Conservation (phyloP, 2,113 vertebrate species). For the Pseudopipra pipra region DNA sequence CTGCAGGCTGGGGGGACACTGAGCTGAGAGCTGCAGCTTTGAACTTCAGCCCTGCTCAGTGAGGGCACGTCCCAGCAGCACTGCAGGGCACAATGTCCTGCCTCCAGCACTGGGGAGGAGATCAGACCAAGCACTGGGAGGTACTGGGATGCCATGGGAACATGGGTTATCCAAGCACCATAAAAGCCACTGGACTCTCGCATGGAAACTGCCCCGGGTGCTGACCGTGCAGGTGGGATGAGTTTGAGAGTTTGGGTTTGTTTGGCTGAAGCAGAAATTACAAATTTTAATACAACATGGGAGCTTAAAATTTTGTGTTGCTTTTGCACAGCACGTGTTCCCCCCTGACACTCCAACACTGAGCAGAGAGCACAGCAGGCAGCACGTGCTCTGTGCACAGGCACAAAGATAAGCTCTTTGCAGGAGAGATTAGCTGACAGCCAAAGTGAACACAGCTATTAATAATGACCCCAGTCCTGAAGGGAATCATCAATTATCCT, state of each 20-base stretch:
- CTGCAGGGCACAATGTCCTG: rapidly evolving
- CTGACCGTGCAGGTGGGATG: rapidly evolving
- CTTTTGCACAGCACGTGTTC: not conserved
- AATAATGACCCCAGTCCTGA: not conserved
- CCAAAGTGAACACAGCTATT: not conserved
- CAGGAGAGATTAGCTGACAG: slow-evolving; percentile 18
- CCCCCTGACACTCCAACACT: not conserved
- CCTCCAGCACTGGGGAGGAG: rapidly evolving
- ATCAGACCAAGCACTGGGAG: not conserved
- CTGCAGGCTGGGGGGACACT: rapidly evolving
- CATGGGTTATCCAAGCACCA: rapidly evolving
- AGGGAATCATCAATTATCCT: slow-evolving; percentile 22
- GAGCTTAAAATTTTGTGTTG: not conserved
- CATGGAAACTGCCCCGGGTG: rapidly evolving
- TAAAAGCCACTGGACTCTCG: rapidly evolving
- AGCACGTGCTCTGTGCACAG: not conserved
- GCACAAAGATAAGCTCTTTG: not conserved
- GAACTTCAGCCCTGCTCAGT: not conserved
- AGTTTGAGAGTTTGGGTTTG: not conserved
- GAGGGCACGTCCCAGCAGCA: not conserved
- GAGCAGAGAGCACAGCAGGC: not conserved
- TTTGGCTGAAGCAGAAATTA: not conserved
- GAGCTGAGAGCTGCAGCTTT: not conserved
- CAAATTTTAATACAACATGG: not conserved
- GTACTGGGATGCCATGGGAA: rapidly evolving